A percentile compares a stretch with the other conserved stretches of the same genome.
Evolutionary conservation across 2,888 invertebrate species (phyloP).

Genomic region (Margaritifera margaritifera): DNA sequence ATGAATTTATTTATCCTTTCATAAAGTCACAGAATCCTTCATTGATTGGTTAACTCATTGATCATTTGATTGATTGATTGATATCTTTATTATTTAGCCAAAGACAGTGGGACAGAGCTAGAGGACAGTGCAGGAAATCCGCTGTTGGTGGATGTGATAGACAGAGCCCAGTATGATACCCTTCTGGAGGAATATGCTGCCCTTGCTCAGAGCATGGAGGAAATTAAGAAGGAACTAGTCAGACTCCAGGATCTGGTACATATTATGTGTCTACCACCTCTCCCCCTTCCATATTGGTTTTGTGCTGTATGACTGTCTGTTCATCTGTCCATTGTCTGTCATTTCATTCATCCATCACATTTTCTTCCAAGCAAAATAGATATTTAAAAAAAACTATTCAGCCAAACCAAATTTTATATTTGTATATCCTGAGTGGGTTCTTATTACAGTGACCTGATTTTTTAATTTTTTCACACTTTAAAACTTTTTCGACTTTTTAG

Average conservation of each 20-base stretch:
- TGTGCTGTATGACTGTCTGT: neutral
- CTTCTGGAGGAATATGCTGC: conserved; percentile 46
- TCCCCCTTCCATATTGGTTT: neutral
- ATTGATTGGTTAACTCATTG: no score
- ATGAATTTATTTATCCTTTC: no score
- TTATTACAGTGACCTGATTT: no score
- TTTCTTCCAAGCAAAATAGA: neutral
- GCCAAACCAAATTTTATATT: no score
- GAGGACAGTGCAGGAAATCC: conserved; percentile 44
- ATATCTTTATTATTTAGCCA: conserved; percentile 27
- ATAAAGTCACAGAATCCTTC: no score
- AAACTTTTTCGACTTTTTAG: no score
- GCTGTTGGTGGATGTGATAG: conserved; percentile 21
- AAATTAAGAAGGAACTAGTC: conserved; percentile 58
- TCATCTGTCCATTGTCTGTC: neutral
- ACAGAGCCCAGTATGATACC: conserved; percentile 46
- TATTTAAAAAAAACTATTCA: no score
- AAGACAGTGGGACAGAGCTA: conserved; percentile 52
- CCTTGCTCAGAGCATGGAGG: conserved; percentile 53
- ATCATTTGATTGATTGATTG: no score
- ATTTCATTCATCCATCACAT: neutral
- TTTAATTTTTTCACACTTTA: no score
- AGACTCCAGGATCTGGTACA: conserved; percentile 66
- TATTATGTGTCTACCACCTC: neutral
- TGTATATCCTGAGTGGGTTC: no score